Evolutionary conservation across 2,888 invertebrate genomes (phyloP).

Genomic region (Mimas tiliae): DNA sequence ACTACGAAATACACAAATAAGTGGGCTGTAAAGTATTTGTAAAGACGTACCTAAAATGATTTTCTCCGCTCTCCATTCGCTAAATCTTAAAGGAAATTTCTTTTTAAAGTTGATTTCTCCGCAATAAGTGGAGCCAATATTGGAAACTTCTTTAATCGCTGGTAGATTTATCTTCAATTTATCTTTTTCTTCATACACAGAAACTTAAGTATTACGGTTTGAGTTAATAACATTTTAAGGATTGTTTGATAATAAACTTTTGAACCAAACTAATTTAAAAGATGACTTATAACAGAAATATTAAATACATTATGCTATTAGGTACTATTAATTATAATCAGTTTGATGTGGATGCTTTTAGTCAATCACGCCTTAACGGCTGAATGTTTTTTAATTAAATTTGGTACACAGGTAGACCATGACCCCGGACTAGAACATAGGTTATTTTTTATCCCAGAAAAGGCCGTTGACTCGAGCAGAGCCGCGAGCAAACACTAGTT

Average conservation of each 20-base stretch:
- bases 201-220: background rate
- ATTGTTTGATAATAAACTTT: background rate
- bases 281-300: background rate
- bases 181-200: slow-evolving; percentile 6
- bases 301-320: no score
- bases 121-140: slow-evolving; percentile 20
- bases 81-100: slow-evolving; percentile 15
- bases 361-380: no score
- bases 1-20: background rate
- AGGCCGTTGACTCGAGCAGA: no score
- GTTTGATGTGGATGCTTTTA: no score
- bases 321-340: no score
- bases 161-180: slow-evolving; percentile 6
- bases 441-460: no score
- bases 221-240: background rate
- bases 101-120: slow-evolving; percentile 1
- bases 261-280: no score
- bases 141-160: slow-evolving; percentile 16
- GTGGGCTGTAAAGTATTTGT: background rate
- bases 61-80: background rate
- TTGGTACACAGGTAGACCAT: no score
- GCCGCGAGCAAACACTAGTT: no score
- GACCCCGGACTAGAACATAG: no score
- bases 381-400: no score
- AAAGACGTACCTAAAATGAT: slow-evolving; percentile 10